Base-by-base conservation (phyloP, 1,140 invertebrate species). In the Lasaia peninsularis region DNA sequence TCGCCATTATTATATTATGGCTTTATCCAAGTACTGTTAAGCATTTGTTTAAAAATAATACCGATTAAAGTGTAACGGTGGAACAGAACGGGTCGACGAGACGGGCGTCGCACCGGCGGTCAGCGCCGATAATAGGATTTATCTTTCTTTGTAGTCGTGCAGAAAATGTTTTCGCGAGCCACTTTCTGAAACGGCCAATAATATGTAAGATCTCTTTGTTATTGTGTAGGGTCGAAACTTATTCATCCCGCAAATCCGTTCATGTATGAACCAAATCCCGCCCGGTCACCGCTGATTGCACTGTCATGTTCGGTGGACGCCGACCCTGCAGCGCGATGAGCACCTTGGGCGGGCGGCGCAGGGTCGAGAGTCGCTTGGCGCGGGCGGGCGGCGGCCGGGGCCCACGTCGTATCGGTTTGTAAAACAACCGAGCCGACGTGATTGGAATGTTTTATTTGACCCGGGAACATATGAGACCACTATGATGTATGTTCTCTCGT, bases 191-290 rank as follows among this genome's bases (percentile, higher is more conserved):
- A 79, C 73, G 68, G 58, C 72, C 70, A 80, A 80, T 82, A 54
- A 54, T 21, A 54, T 54, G 72, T 73, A 76, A 82, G 71, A 75
- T 79, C 75, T 84, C 74, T 82, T 79, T 83, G 85, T 88, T 88
- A 82, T 88, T 81, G 77, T 85, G 78, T 85, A 78, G 85, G 82
- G 85, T 79, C 78, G 78, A 85, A 88, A 88, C 85, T 86, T 88
- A 88, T 88, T 88, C 85, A 86, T 86, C 85, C 85, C 71, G 75
- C 76, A 88, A 86, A 88, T 86, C 85, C 85, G 80, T 65, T 84
- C 85, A 88, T 88, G 85, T 88, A 86, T 84, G 85, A 85, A 80
- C 71, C 80, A 88, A 88, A 88, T 86, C 85, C 85, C 79, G 78
- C 75, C 70, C 81, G 86, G 86, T 88, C 86, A 88, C 78, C 83